A percentile compares a stretch with the other conserved stretches of the same genome.
These are phyloP conservation scores for Ceratitis capitata DNA, from an alignment of 1,140 invertebrate genomes.

Conservation along the genomic window DNA sequence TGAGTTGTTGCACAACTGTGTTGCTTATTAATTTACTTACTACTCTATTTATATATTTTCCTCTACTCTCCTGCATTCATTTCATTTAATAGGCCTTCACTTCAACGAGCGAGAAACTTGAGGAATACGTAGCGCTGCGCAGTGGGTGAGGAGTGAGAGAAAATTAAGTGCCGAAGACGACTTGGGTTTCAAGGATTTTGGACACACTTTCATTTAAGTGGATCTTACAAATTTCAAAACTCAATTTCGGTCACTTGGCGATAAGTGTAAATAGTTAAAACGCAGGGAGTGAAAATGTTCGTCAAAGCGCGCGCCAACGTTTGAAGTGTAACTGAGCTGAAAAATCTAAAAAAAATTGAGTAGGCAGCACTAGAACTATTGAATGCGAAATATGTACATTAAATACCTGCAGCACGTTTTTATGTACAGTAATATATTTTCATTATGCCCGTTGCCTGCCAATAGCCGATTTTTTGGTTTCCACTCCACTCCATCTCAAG, in stretches of 20 bases:
- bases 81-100: background rate
- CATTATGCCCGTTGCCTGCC: background rate
- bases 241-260: background rate
- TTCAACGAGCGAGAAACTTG: background rate
- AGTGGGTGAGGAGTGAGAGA: background rate
- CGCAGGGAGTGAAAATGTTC: background rate
- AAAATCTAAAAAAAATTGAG: no score
- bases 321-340: background rate
- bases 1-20: background rate
- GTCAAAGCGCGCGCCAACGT: background rate
- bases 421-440: background rate
- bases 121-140: background rate
- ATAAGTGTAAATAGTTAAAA: background rate
- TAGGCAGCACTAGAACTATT: background rate
- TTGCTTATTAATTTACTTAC: constrained; percentile 32
- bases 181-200: background rate
- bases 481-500: background rate
- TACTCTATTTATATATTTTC: no score
- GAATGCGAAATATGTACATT: no score
- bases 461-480: background rate
- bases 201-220: background rate
- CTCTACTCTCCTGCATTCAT: background rate
- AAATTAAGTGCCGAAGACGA: background rate
- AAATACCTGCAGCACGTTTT: background rate
- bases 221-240: background rate